Conservation (phyloP, 2,888 invertebrate genomes). For the Barypeithes pellucidus region DNA sequence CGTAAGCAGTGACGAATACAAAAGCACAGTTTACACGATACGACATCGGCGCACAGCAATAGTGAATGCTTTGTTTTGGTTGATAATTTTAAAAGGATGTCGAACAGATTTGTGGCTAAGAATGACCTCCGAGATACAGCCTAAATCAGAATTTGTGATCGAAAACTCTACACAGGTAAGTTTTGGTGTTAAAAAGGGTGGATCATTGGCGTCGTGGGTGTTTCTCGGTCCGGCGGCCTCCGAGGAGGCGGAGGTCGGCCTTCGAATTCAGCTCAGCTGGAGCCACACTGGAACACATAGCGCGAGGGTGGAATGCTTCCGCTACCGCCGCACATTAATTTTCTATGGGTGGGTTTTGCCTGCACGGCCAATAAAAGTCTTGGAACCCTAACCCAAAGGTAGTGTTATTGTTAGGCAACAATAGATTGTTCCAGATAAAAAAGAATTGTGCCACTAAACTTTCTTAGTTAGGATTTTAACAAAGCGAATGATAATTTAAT, state of each 20-base stretch:
- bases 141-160: slow-evolving; percentile 61
- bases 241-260: slow-evolving; percentile 67
- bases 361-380: slow-evolving; percentile 43
- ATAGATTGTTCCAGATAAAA: no score
- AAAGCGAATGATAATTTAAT: no score
- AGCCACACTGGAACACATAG: not conserved
- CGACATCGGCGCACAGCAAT: slow-evolving; percentile 45
- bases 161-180: slow-evolving; percentile 65
- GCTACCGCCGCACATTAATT: slow-evolving; percentile 29
- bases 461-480: no score
- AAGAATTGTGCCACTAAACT: no score
- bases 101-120: slow-evolving; percentile 36
- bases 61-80: slow-evolving; percentile 22
- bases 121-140: slow-evolving; percentile 49
- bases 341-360: slow-evolving; percentile 41
- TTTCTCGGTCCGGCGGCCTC: slow-evolving; percentile 61
- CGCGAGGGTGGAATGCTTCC: slow-evolving; percentile 45
- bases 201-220: slow-evolving; percentile 62
- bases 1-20: slow-evolving; percentile 51
- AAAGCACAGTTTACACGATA: slow-evolving; percentile 57
- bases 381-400: not conserved
- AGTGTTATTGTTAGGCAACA: no score
- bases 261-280: slow-evolving; percentile 51
- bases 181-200: slow-evolving; percentile 59
- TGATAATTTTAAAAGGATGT: slow-evolving; percentile 56